These are phyloP conservation scores for Cephus spinipes DNA, from an alignment of 2,888 invertebrate species.

Conservation along the genomic window DNA sequence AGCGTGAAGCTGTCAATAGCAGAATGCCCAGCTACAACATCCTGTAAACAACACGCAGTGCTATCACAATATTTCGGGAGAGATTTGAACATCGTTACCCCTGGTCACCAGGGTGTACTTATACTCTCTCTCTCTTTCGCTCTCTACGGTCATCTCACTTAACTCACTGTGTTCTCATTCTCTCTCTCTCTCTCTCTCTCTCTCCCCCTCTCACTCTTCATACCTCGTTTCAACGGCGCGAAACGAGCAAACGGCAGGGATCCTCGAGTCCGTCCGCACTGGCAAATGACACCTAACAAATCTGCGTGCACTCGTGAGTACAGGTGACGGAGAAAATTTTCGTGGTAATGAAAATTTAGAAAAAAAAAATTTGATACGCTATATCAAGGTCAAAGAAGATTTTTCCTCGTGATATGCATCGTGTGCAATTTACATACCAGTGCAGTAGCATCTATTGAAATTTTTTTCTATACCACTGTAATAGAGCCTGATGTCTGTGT, in stretches of 20 bases:
- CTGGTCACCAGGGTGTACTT: constrained; percentile 41
- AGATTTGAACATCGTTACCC: constrained; percentile 54
- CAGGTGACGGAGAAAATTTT: constrained; percentile 20
- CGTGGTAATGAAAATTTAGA: neutral
- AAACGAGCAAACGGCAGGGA: constrained; percentile 36
- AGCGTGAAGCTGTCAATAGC: constrained; percentile 58
- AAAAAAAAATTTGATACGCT: neutral
- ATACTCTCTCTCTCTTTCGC: constrained; percentile 34
- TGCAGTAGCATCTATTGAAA: neutral
- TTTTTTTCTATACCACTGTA: neutral
- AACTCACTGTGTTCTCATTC: neutral
- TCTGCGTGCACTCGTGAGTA: constrained; percentile 44
- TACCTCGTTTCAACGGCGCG: constrained; percentile 24
- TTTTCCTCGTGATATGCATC: neutral
- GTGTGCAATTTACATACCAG: neutral
- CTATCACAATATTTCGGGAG: constrained; percentile 46
- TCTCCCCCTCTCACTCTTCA: constrained; percentile 19
- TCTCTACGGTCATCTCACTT: constrained; percentile 13
- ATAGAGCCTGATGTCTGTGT: neutral
- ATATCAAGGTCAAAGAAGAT: neutral
- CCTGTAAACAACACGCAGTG: constrained; percentile 54
- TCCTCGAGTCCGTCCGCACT: constrained; percentile 37
- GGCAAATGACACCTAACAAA: constrained; percentile 65
- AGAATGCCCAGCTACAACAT: constrained; percentile 47
- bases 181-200: constrained; percentile 5